These are phyloP conservation scores for Leptinotarsa texana DNA, from an alignment of 1,140 invertebrate species.

Conservation along the genomic window DNA sequence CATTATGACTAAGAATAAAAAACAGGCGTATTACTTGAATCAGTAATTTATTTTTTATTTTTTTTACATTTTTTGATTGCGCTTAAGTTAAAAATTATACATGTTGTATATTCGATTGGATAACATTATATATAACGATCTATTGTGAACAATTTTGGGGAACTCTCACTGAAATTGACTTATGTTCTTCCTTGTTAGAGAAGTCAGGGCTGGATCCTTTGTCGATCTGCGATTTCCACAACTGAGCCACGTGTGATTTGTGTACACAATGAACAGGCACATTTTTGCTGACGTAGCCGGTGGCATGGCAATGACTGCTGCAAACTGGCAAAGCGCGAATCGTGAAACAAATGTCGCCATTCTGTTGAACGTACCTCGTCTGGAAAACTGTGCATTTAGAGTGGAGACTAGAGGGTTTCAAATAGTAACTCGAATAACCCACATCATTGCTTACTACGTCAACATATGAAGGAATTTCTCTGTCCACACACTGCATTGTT, in stretches of 20 bases:
- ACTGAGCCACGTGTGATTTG: conserved; percentile 52
- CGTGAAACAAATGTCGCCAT: conserved; percentile 62
- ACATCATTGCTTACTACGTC: conserved; percentile 57
- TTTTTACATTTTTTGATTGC: no score
- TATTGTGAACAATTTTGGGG: conserved; percentile 22
- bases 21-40: no score
- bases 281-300: conserved; percentile 46
- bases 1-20: no score
- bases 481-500: conserved; percentile 55
- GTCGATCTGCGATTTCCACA: conserved; percentile 59
- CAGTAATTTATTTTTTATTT: no score
- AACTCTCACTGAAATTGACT: conserved; percentile 32
- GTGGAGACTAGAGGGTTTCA: not conserved
- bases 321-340: conserved; percentile 59
- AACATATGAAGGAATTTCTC: conserved; percentile 48
- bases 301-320: conserved; percentile 42
- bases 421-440: not conserved
- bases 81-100: no score
- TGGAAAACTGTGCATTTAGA: not conserved
- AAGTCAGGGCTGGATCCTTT: conserved; percentile 64
- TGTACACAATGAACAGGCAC: conserved; percentile 61
- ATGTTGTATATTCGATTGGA: no score
- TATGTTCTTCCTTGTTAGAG: conserved; percentile 38
- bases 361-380: conserved; percentile 54
- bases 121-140: not conserved